Evolutionary conservation across 2,113 vertebrate species (phyloP).

Genomic region (Solea solea): DNA sequence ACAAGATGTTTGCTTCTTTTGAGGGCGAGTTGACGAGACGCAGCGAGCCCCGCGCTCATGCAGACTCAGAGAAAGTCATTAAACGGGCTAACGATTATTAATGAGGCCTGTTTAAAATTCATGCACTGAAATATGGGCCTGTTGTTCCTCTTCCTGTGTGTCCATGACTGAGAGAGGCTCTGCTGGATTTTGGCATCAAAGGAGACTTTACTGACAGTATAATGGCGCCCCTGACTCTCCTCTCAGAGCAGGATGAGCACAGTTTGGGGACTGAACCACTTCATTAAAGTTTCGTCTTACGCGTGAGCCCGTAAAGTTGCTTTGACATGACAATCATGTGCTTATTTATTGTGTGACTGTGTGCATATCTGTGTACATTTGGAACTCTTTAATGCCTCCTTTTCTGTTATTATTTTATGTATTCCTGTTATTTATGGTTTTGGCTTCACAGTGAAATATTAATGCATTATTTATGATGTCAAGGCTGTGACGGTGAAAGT

Average conservation of each 20-base stretch:
- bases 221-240: slow-evolving; percentile 16
- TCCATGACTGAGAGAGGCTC: slow-evolving; percentile 31
- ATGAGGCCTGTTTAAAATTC: slow-evolving; percentile 55
- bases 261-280: slow-evolving; percentile 18
- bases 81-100: slow-evolving; percentile 68
- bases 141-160: slow-evolving; percentile 40
- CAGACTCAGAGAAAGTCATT: slow-evolving; percentile 65
- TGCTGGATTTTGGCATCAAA: slow-evolving; percentile 51
- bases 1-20: slow-evolving; percentile 51
- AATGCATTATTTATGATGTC: slow-evolving; percentile 13
- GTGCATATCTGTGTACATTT: not conserved
- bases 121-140: slow-evolving; percentile 51
- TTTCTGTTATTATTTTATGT: not conserved
- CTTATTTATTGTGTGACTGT: slow-evolving; percentile 20
- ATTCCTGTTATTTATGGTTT: not conserved
- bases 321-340: slow-evolving; percentile 23
- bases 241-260: slow-evolving; percentile 16
- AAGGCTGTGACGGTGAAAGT: not conserved
- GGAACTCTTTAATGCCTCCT: not conserved
- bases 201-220: slow-evolving; percentile 22
- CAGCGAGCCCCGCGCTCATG: slow-evolving; percentile 5
- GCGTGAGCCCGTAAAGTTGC: not conserved
- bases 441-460: not conserved
- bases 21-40: slow-evolving; percentile 42
- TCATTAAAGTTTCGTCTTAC: slow-evolving; percentile 40